Evolutionary conservation across 1,140 invertebrate species (phyloP), one percentile per base, ranked within the genome.

Genomic region (Mizuhopecten yessoensis): DNA sequence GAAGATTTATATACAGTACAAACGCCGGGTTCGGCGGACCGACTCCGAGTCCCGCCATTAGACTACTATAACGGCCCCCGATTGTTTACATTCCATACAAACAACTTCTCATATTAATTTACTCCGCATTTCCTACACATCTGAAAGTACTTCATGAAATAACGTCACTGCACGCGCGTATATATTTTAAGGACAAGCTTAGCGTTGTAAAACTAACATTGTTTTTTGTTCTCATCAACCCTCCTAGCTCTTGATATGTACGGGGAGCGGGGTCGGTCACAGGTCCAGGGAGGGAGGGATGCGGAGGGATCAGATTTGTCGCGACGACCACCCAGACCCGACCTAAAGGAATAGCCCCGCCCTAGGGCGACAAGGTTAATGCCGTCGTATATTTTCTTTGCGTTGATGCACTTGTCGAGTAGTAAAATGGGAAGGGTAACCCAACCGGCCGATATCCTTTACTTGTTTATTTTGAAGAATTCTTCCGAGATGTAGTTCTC

Each of bases 1-100:
- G 57, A 75, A 75, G 57, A 75, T 75, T 75, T 75, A 75, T 75
- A 75, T 75, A 75, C 57, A 75, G 57, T 75, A 75, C 57, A 75
- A 75, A 75, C 57, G 57, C 57, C 57, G 57, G 57, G 57, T 75
- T 0, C 57, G 57, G 57, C 57, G 57, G 57, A 75, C 57, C 57
- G 57, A 75, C 57, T 75, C 57, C 57, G 57, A 29, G 57, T 75
- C 57, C 57, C 11, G 57, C 57, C 57, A 75, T 75, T 75, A 75
- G 20, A 75, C 57, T 75, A 75, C 57, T 75, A 75, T 75, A 75
- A 75, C 57, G 57, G 42, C 42, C 57, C 45, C 57, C 57, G 57
- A 75, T 29, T 75, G 57, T 75, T 75, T 75, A 75, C 57, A 5
- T n/a, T 75, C 57, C n/a, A 75, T 75, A 75, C 57, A 75, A 75